Evolutionary conservation across 2,797 vertebrate species (phyloP).

Genomic region (Bradypodion pumilum): DNA sequence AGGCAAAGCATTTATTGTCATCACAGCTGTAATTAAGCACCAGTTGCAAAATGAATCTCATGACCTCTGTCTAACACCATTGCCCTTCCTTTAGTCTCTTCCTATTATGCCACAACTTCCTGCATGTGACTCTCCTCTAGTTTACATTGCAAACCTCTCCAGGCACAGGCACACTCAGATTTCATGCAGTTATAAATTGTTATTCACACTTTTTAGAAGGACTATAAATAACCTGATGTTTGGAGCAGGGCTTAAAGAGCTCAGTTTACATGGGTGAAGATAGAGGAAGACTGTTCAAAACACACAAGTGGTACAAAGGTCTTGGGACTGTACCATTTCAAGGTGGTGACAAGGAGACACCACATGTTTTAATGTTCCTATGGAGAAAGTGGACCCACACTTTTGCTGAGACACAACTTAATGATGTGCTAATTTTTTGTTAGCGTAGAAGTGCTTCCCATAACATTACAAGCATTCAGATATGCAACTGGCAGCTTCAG

Average conservation of each 20-base stretch:
- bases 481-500: background rate
- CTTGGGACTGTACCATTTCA: background rate
- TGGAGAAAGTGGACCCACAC: too few relatives aligned
- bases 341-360: too few relatives aligned
- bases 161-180: background rate
- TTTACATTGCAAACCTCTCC: constrained; percentile 14
- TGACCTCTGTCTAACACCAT: background rate
- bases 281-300: background rate
- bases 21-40: background rate
- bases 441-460: background rate
- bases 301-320: background rate
- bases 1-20: background rate
- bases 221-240: background rate
- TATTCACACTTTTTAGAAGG: background rate
- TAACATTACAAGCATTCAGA: background rate
- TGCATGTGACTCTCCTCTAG: constrained; percentile 8
- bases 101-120: constrained; percentile 33
- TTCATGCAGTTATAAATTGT: background rate
- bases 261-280: background rate
- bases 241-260: background rate
- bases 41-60: background rate
- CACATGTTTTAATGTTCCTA: background rate
- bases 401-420: too few relatives aligned
- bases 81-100: constrained; percentile 18
- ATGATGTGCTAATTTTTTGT: background rate